Conservation (phyloP, 2,888 invertebrate genomes). For the Resseliella maxima region DNA sequence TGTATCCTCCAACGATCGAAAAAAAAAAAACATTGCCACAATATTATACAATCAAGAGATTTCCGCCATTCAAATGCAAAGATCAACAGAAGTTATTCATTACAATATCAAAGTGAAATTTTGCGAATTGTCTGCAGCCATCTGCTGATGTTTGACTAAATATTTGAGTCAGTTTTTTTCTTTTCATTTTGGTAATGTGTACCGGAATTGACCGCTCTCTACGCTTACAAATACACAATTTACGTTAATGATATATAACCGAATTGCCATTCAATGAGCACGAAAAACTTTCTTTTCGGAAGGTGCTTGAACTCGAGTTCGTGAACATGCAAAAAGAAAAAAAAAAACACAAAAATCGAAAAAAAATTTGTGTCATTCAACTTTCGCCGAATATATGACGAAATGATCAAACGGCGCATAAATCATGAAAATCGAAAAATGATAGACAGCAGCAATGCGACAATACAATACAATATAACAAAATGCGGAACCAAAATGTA, state of each 20-base stretch:
- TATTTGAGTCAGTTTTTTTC: not conserved
- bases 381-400: slow-evolving; percentile 31
- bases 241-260: not conserved
- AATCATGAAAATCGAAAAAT: not conserved
- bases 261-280: not conserved
- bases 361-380: slow-evolving; percentile 49
- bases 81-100: not conserved
- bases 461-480: not conserved
- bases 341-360: not conserved
- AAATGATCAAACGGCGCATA: not conserved
- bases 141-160: not conserved
- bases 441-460: not conserved
- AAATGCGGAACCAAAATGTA: not conserved
- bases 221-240: not conserved
- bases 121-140: not conserved
- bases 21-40: not conserved
- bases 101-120: slow-evolving; percentile 30
- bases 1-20: slow-evolving; percentile 13
- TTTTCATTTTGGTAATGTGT: not conserved
- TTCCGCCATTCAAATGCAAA: not conserved
- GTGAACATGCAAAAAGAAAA: not conserved
- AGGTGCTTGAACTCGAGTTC: not conserved
- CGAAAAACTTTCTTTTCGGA: slow-evolving; percentile 17
- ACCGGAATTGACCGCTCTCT: slow-evolving; percentile 13
- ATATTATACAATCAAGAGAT: not conserved